Evolutionary conservation across 1,140 invertebrate genomes (phyloP).

Genomic region (Gryllus bimaculatus): DNA sequence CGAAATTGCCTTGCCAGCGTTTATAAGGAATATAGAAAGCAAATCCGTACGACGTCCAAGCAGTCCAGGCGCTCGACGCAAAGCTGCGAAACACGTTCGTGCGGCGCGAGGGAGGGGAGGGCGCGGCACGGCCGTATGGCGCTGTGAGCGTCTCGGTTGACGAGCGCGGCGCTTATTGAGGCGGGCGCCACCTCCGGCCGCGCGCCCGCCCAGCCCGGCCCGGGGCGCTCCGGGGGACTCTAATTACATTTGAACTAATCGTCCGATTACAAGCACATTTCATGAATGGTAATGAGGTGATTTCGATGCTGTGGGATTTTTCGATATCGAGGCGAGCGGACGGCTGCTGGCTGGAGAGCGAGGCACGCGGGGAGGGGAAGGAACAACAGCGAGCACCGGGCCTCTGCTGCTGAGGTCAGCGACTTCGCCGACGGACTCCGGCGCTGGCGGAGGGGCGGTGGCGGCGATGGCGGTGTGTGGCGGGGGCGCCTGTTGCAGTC

Average conservation of each 20-base stretch:
- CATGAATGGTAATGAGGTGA: not conserved
- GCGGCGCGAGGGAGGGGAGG: too few relatives aligned
- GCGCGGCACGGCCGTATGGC: too few relatives aligned
- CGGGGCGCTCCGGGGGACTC: not conserved
- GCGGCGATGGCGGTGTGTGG: not conserved
- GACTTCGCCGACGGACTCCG: not conserved
- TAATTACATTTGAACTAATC: slow-evolving; percentile 1
- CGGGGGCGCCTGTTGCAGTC: too few relatives aligned
- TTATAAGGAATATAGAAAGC: too few relatives aligned
- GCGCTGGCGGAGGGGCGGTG: not conserved
- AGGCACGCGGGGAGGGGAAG: too few relatives aligned
- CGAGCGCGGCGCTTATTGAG: not conserved
- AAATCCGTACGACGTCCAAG: too few relatives aligned
- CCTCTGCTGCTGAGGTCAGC: not conserved
- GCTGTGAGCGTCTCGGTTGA: not conserved
- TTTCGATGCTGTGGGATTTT: slow-evolving; percentile 1
- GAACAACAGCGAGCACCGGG: not conserved
- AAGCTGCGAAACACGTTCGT: not conserved
- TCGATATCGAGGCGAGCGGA: not conserved
- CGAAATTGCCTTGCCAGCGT: too few relatives aligned
- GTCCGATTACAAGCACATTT: not conserved
- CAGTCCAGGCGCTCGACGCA: too few relatives aligned
- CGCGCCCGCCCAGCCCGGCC: too few relatives aligned
- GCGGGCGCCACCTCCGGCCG: not conserved
- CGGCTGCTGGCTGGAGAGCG: not conserved